Evolutionary conservation across 2,113 vertebrate species (phyloP).

Genomic region (Pseudorectes ferrugineus): DNA sequence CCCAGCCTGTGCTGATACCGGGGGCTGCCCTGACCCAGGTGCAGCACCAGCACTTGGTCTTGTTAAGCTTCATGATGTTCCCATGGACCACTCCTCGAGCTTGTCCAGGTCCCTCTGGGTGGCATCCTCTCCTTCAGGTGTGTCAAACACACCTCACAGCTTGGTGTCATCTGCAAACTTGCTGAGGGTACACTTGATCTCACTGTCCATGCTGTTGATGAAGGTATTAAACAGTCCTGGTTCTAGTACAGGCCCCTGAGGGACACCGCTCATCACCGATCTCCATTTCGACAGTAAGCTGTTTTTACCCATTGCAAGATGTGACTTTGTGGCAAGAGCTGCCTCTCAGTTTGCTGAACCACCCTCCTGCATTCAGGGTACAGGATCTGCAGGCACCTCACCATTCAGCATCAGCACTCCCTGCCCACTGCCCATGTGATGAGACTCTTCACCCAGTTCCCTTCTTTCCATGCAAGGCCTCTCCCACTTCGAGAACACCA

Average conservation of each 20-base stretch:
- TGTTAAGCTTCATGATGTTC: background rate
- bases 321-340: background rate
- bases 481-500: background rate
- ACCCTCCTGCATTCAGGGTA: background rate
- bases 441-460: background rate
- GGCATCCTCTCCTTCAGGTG: background rate
- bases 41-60: background rate
- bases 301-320: background rate
- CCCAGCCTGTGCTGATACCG: background rate
- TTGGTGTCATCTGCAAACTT: background rate
- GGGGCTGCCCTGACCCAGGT: fast-evolving
- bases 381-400: background rate
- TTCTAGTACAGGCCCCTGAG: background rate
- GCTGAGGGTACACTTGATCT: background rate
- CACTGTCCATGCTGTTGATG: background rate
- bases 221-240: background rate
- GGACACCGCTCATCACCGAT: background rate
- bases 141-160: background rate
- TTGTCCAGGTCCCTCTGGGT: background rate
- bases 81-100: fast-evolving
- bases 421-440: background rate
- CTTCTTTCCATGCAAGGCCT: background rate
- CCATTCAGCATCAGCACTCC: background rate
- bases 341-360: background rate
- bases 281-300: background rate